These are phyloP conservation scores for Pentamera pediparva DNA, from an alignment of 53 echinoderm and acorn worm genomes.

Conservation along the genomic window DNA sequence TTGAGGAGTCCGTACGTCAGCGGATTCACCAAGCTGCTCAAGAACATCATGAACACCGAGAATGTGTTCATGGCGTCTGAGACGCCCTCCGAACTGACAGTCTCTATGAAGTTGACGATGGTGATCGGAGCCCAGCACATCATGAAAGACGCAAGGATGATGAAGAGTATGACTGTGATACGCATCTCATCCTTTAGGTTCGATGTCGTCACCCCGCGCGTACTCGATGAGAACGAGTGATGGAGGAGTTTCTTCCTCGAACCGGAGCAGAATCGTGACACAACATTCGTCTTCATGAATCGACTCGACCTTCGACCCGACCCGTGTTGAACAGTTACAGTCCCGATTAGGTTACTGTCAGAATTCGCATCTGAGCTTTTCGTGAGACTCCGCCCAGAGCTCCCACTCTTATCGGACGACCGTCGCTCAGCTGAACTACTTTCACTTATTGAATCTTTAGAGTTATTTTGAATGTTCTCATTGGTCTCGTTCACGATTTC, in stretches of 20 bases:
- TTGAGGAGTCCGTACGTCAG: conserved; percentile 86
- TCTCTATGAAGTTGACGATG: conserved; percentile 75
- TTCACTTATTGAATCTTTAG: too few relatives aligned
- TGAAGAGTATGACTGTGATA: conserved; percentile 69
- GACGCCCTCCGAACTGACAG: conserved; percentile 33
- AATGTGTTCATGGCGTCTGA: conserved; percentile 52
- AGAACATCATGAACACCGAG: conserved; percentile 89
- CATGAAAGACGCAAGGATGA: conserved; percentile 71
- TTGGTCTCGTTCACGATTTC: too few relatives aligned
- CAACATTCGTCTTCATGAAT: too few relatives aligned
- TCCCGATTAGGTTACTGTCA: too few relatives aligned
- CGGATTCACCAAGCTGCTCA: conserved; percentile 78
- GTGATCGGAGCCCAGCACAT: conserved; percentile 89
- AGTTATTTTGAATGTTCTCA: too few relatives aligned
- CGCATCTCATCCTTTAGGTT: conserved; percentile 65
- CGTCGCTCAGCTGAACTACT: too few relatives aligned
- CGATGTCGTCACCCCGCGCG: neutral
- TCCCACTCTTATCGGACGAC: neutral
- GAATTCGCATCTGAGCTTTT: conserved; percentile 4
- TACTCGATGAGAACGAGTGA: neutral
- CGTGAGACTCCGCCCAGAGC: neutral
- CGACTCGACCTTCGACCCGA: too few relatives aligned
- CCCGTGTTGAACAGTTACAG: too few relatives aligned
- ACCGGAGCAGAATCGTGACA: neutral
- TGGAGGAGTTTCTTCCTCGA: neutral